Conservation (phyloP, 2,797 vertebrate genomes). For the Rhynchotus rufescens region DNA sequence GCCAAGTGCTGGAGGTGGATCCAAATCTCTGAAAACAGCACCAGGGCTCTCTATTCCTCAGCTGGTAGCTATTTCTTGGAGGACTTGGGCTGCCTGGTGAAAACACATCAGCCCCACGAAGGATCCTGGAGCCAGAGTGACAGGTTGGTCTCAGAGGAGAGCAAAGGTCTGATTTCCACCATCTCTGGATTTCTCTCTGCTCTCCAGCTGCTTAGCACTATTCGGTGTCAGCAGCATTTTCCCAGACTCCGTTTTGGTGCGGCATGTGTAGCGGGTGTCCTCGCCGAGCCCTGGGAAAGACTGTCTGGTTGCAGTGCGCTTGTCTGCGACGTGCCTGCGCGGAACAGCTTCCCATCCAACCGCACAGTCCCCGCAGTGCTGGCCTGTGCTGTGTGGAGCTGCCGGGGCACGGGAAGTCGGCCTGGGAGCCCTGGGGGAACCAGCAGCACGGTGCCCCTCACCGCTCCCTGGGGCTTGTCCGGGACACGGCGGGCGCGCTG, state of each 20-base stretch:
- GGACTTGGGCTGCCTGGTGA: background rate
- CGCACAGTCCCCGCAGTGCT: background rate
- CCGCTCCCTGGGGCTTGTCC: fast-evolving
- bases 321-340: background rate
- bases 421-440: background rate
- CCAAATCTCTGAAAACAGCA: background rate
- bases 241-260: background rate
- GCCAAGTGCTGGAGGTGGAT: background rate
- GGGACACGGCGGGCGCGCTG: no score
- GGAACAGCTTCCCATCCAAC: conserved; percentile 14
- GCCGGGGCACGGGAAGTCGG: background rate
- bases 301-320: background rate
- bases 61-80: background rate
- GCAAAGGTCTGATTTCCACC: background rate
- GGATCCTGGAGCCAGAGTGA: no score
- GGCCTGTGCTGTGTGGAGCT: background rate
- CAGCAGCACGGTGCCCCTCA: fast-evolving
- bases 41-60: background rate
- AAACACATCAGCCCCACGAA: background rate
- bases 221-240: background rate
- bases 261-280: background rate
- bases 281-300: background rate
- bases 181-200: background rate
- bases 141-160: background rate
- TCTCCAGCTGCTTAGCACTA: background rate